Evolutionary conservation across 2,888 invertebrate species (phyloP).

Genomic region (Pilophorus perplexus): DNA sequence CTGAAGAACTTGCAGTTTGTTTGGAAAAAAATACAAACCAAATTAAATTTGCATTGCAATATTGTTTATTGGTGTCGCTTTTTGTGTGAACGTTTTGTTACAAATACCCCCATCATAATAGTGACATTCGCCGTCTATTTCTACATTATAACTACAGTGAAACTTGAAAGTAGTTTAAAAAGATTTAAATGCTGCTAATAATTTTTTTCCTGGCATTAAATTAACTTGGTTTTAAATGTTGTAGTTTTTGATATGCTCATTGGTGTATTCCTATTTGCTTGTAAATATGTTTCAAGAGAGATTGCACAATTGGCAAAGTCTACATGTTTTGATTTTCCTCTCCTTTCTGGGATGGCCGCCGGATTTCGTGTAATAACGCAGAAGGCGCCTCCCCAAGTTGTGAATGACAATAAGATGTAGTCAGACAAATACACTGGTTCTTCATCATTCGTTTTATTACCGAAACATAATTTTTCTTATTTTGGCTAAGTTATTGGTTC

Average conservation of each 20-base stretch:
- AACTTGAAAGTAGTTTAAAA: too few species aligned
- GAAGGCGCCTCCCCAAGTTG: conserved; percentile 41
- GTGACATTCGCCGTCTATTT: too few species aligned
- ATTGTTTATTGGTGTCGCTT: too few species aligned
- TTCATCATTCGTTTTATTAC: conserved; percentile 30
- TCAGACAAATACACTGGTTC: conserved; percentile 39
- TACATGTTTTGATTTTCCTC: conserved; percentile 37
- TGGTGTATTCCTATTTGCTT: conserved; percentile 8
- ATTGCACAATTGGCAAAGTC: conserved; percentile 31
- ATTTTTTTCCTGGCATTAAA: too few species aligned
- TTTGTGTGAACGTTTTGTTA: too few species aligned
- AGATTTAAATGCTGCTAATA: too few species aligned
- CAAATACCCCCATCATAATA: too few species aligned
- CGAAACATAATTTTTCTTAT: background rate
- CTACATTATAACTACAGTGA: too few species aligned
- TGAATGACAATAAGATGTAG: conserved; percentile 47
- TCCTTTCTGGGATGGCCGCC: conserved; percentile 32
- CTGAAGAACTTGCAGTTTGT: background rate
- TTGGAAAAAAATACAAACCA: background rate
- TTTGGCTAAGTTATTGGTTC: too few species aligned
- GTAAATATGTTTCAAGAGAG: conserved; percentile 37
- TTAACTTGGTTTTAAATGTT: too few species aligned
- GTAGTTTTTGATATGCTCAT: too few species aligned
- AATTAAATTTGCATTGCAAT: too few species aligned
- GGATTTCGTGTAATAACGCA: background rate